Conservation (phyloP, 2,888 invertebrate genomes). For the Sminthurides aquaticus region DNA sequence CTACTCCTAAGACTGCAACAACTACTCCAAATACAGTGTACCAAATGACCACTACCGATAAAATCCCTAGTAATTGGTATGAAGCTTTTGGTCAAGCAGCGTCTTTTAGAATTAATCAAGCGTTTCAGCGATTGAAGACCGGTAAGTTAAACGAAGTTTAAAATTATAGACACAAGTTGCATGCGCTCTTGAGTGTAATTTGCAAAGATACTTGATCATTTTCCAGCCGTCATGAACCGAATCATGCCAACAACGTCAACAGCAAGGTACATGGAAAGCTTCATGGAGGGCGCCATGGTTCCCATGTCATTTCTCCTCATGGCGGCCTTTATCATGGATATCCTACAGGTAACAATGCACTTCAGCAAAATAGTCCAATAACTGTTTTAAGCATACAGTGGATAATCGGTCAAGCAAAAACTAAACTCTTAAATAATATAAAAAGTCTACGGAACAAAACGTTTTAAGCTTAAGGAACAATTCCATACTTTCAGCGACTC, state of each 20-base stretch:
- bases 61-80: background rate
- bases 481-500: constrained; percentile 12
- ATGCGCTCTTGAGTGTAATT: background rate
- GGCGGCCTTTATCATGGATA: constrained; percentile 21
- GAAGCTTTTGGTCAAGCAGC: background rate
- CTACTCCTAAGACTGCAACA: background rate
- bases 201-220: background rate
- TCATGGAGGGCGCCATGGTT: constrained; percentile 21
- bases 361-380: background rate
- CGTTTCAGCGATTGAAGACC: background rate
- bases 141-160: background rate
- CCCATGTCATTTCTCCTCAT: constrained; percentile 15
- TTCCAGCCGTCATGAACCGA: background rate
- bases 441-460: too few relatives aligned
- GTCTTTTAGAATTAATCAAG: background rate
- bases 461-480: too few relatives aligned
- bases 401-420: too few relatives aligned
- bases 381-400: too few relatives aligned
- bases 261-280: constrained; percentile 11
- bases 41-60: background rate
- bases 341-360: constrained; percentile 10
- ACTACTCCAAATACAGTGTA: background rate
- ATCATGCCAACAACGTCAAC: background rate
- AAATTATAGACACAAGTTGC: background rate
- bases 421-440: too few relatives aligned